Percentiles rank a stretch among this genome's conserved stretches.
Evolutionary conservation across 1,140 invertebrate species (phyloP).

Genomic region (Lordiphosa stackelbergi): DNA sequence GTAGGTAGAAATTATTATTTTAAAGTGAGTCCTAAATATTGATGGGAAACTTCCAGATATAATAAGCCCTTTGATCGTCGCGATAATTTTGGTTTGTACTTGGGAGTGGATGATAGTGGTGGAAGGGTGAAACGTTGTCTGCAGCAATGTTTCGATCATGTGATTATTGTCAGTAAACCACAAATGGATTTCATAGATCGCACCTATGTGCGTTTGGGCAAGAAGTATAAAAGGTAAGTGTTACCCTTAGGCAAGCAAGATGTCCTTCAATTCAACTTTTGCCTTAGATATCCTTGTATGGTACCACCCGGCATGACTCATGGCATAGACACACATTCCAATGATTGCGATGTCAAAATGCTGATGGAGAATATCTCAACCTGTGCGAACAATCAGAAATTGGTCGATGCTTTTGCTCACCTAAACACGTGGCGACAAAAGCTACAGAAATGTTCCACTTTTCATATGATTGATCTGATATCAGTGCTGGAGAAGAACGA

Average conservation of each 20-base stretch:
- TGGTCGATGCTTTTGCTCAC: conserved; percentile 38
- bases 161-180: conserved; percentile 55
- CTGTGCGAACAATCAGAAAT: conserved; percentile 11
- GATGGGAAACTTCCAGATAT: conserved; percentile 32
- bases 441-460: conserved; percentile 32
- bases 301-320: conserved; percentile 36
- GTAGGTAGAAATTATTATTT: conserved; percentile 15
- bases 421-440: conserved; percentile 48
- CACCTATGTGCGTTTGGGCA: conserved; percentile 38
- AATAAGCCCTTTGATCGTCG: conserved; percentile 24
- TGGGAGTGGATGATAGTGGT: conserved; percentile 20
- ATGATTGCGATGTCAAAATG: conserved; percentile 38
- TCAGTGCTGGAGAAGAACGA: conserved; percentile 40
- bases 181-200: conserved; percentile 61
- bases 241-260: no score
- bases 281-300: conserved; percentile 30
- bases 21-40: no score
- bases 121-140: conserved; percentile 47
- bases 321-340: conserved; percentile 7
- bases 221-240: conserved; percentile 36
- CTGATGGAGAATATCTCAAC: conserved; percentile 41
- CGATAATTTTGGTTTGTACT: conserved; percentile 20
- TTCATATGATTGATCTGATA: conserved; percentile 42
- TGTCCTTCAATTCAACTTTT: background rate
- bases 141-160: conserved; percentile 30